Base-by-base conservation (phyloP, 2,888 invertebrate species). In the Strigamia transsilvanica region DNA sequence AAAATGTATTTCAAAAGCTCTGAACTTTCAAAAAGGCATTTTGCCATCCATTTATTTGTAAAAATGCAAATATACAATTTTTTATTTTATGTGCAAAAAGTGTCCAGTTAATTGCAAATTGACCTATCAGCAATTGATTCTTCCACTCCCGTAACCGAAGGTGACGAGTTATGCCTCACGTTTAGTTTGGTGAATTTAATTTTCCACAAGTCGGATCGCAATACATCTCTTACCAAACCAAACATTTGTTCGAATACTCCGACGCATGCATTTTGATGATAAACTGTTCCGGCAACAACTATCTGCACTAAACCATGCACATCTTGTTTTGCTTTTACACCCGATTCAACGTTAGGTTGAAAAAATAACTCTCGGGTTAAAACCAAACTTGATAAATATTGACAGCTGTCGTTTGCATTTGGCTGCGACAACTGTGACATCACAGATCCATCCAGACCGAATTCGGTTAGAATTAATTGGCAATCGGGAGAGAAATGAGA, bases 181-280 rank as follows among this genome's bases (percentile, higher is more conserved):
- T 38, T 79, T 56, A 84, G 23, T 80, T 90, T 88, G 10, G 90
- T 89, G n/a, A 88, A 90, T 86, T 92, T 92, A 27, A 93, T 90
- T 87, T 92, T 92, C 91, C 92, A 93, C 86, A 91, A 92, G 85
- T 92, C 91, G n/a, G 90, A 88, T 38, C 88, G 87, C 80, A 88
- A 89, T 0, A 92, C 92, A 86, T 93, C 92, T 83, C 91, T 89
- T 27, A 91, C 88, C 61, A 93, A 87, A 1, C 91, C 91, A 87
- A 93, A 93, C 77, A 90, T 88, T 85, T 92, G 91, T 85, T 93
- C 92, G 86, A 92, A 93, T 41, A 92, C 87, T 1, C 93, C 93
- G 0, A 91, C 89, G 84, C 90, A 90, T 38, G 85, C 82, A 80
- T 88, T 87, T 5, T 87, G 86, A 4, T 89, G 87, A 86, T 93